Evolutionary conservation across 2,888 invertebrate species (phyloP), one percentile per base, ranked within the genome.

Genomic region (Aproaerema taeniolella): DNA sequence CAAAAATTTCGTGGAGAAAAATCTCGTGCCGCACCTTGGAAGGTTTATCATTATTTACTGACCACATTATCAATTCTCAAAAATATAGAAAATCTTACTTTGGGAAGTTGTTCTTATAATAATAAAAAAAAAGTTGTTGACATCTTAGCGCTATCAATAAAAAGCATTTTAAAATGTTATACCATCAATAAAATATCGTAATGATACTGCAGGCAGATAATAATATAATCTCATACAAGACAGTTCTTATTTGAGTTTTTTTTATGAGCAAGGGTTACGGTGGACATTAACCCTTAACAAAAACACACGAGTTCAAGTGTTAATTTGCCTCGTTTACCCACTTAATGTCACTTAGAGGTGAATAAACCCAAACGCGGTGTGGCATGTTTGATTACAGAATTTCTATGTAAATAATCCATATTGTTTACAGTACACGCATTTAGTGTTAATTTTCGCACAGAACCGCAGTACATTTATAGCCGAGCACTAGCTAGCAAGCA

Each of bases 341-440:
- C 47, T 47, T 53, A 42, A 54, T 57, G 50, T 64, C 58, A 60
- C 61, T 48, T 52, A 50, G 41, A 44, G 52, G 38, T 49, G 51
- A 53, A 51, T 52, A 53, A 52, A 55, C 47, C 31, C 48, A 52
- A 44, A 28, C 2, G n/a, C 31, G 49, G 53, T 64, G 72, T 72
- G 79, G 75, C 77, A 78, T 80, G 82, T 69, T 77, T 80, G 80
- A 78, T 79, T 64, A 71, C 73, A 53, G 25, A n/a, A n/a, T n/a
- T 31, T 36, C 29, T 31, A 24, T 28, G 28, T 38, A 26, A 38
- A 31, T 38, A 31, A 20, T 26, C 24, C 38, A 31, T n/a, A n/a
- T n/a, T n/a, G n/a, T 13, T 13, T 17, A 45, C 32, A 31, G 25
- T 31, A 24, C n/a, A 25, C 45, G 44, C 50, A 40, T 39, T 39